Evolutionary conservation across 2,888 invertebrate species (phyloP).

Genomic region (Hydrotaea diabolus): DNA sequence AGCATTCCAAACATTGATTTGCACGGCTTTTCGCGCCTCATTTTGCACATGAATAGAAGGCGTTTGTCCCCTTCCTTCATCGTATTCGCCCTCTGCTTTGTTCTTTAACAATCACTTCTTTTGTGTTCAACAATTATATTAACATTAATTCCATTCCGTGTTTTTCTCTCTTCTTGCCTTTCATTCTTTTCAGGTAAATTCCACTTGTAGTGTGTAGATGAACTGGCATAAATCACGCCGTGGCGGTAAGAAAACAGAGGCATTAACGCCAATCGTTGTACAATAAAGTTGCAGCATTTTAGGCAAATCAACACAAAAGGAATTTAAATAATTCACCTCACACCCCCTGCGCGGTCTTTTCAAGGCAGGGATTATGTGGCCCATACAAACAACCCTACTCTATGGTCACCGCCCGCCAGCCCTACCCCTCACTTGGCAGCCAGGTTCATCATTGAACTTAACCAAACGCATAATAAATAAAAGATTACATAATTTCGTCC

Average conservation of each 20-base stretch:
- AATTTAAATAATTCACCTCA: slow-evolving; percentile 17
- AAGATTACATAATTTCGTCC: not conserved
- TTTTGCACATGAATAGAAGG: not conserved
- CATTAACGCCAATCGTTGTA: not conserved
- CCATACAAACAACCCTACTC: not conserved
- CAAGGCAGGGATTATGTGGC: not conserved
- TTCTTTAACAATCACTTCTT: slow-evolving; percentile 9
- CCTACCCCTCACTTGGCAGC: not conserved
- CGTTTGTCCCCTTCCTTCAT: too few species aligned
- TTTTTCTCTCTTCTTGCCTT: slow-evolving; percentile 1
- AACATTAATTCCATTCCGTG: not conserved
- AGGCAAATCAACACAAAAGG: slow-evolving; percentile 29
- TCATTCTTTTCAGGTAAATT: slow-evolving; percentile 38
- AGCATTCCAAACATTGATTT: not conserved
- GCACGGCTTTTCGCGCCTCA: not conserved
- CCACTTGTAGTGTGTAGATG: not conserved
- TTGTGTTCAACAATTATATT: not conserved
- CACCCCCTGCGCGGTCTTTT: not conserved
- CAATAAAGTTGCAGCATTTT: slow-evolving; percentile 41
- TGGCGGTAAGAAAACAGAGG: not conserved
- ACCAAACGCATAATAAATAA: slow-evolving; percentile 1
- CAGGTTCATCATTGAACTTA: slow-evolving; percentile 9
- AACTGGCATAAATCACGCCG: not conserved
- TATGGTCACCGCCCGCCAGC: too few species aligned
- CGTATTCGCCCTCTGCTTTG: not conserved